Conservation (phyloP, 2,888 invertebrate genomes). For the Acanthosepion pharaonis region DNA sequence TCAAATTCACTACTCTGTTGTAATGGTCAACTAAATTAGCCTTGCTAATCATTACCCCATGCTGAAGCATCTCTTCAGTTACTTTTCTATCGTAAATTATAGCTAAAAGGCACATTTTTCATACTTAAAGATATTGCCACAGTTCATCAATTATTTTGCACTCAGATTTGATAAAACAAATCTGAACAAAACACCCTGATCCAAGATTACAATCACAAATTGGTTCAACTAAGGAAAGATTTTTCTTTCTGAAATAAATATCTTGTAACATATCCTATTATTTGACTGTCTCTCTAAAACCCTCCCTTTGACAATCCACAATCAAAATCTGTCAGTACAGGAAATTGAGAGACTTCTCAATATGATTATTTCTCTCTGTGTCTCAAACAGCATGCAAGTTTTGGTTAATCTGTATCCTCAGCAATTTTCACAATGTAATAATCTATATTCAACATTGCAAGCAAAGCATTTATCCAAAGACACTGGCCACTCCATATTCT, state of each 20-base stretch:
- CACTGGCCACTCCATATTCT: not conserved
- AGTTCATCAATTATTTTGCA: not conserved
- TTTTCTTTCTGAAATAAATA: not conserved
- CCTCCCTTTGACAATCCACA: not conserved
- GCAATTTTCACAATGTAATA: not conserved
- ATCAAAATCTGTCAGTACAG: not conserved
- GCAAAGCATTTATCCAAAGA: not conserved
- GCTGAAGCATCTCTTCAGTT: no score
- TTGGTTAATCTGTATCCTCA: not conserved
- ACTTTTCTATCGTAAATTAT: no score
- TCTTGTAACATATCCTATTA: not conserved
- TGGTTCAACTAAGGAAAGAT: not conserved
- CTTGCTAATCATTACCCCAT: no score
- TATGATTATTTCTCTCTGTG: not conserved
- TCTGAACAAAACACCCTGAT: not conserved
- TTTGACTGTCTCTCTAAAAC: not conserved
- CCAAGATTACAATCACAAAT: not conserved
- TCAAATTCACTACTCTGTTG: no score
- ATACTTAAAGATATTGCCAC: no score
- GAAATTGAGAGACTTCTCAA: not conserved
- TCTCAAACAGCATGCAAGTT: not conserved
- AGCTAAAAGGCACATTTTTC: no score
- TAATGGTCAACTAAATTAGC: no score
- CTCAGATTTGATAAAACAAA: not conserved
- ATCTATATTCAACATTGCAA: not conserved